Evolutionary conservation across 2,797 vertebrate genomes (phyloP).

Genomic region (Sphaeramia orbicularis): DNA sequence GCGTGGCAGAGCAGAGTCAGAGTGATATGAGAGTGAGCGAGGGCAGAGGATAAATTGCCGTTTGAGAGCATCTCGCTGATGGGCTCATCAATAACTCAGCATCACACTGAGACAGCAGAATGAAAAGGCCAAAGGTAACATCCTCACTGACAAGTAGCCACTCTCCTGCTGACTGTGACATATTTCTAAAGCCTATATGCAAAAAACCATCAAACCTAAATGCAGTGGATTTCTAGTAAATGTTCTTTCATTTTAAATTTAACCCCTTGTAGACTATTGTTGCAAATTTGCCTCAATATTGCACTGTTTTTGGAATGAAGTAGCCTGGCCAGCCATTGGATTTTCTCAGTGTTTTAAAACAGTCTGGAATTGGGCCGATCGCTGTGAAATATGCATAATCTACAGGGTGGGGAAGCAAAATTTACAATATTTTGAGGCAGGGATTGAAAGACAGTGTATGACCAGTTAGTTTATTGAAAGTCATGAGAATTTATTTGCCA

Average conservation of each 20-base stretch:
- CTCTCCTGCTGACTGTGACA: not conserved
- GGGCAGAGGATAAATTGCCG: conserved; percentile 18
- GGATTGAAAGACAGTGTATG: too few relatives aligned
- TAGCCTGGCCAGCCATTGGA: too few relatives aligned
- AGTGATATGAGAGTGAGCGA: conserved; percentile 19
- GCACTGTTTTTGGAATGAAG: too few relatives aligned
- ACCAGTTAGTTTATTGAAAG: too few relatives aligned
- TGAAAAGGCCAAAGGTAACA: conserved; percentile 51
- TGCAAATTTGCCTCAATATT: too few relatives aligned
- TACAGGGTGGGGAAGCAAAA: too few relatives aligned
- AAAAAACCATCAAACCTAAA: not conserved
- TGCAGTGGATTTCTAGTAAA: not conserved
- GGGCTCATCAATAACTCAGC: conserved; percentile 62
- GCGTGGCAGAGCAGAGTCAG: conserved; percentile 6
- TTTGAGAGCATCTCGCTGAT: conserved; percentile 52
- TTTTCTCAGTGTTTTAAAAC: too few relatives aligned
- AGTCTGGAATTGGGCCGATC: too few relatives aligned
- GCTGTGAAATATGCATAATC: too few relatives aligned
- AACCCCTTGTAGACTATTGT: too few relatives aligned
- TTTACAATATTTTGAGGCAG: too few relatives aligned
- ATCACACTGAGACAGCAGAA: conserved; percentile 33
- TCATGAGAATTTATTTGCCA: too few relatives aligned
- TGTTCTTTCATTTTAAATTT: not conserved
- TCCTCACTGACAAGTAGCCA: conserved; percentile 15
- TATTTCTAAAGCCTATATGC: not conserved